A percentile compares a stretch with the other conserved stretches of the same genome.
These are phyloP conservation scores for Agapornis canus DNA, from an alignment of 2,797 vertebrate species.

Conservation along the genomic window DNA sequence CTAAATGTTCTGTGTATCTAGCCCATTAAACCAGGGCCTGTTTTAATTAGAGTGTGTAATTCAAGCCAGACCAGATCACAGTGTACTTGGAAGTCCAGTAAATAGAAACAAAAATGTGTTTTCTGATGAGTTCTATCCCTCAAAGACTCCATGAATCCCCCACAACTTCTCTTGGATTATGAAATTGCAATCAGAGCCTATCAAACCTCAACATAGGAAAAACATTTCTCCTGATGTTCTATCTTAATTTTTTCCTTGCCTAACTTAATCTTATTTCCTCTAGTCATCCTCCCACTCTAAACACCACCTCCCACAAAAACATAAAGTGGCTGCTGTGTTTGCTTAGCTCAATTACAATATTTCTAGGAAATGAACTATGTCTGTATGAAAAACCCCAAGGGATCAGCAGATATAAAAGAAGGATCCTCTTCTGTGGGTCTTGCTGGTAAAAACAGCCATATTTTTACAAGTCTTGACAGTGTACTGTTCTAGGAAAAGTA, in stretches of 20 bases:
- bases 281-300: slow-evolving; percentile 45
- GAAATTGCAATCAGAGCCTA: not conserved
- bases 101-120: not conserved
- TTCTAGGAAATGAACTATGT: not conserved
- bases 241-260: slow-evolving; percentile 9
- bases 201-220: not conserved
- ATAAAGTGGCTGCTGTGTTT: slow-evolving; percentile 19
- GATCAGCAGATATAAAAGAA: not conserved
- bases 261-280: slow-evolving; percentile 33
- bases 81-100: not conserved
- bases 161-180: not conserved
- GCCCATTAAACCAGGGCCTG: slow-evolving; percentile 20
- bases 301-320: slow-evolving; percentile 31
- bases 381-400: not conserved
- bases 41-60: slow-evolving; percentile 42
- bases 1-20: slow-evolving; percentile 32
- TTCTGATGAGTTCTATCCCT: not conserved
- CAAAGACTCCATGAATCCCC: not conserved
- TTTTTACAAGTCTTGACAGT: not conserved
- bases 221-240: slow-evolving; percentile 1
- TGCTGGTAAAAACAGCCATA: not conserved
- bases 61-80: slow-evolving; percentile 12
- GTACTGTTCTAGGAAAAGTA: not conserved
- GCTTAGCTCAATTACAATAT: not conserved
- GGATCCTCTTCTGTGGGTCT: not conserved